Evolutionary conservation across 2,797 vertebrate species (phyloP), one percentile per base, ranked within the genome.

Genomic region (Garrulus glandarius): DNA sequence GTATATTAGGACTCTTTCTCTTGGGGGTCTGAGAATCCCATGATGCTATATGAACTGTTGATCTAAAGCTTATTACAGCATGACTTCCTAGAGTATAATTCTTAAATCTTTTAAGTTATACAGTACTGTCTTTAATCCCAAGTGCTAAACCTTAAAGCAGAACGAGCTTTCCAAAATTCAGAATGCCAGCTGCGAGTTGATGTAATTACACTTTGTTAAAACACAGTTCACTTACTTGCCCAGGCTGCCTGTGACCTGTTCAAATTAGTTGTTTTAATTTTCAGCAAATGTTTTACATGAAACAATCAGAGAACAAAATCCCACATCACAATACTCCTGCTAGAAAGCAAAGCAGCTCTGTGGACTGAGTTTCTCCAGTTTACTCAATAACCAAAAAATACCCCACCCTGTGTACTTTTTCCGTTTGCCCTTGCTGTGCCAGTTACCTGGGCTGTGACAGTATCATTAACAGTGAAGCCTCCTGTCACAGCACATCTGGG

Each of bases 61-160:
- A 96, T 96, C 96, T 96, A 97, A 98, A 97, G 96, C 97, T 95
- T 95, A 95, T 96, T 97, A 96, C 53, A 79, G 76, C 77, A 92
- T 59, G 77, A 95, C 96, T 97, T 96, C 96, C 96, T 96, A 93
- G 70, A 87, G 92, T 89, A 95, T 93, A 96, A 92, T 97, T 96
- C 96, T 96, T 97, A 98, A 96, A 97, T 97, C 97, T 97, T 97
- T 91, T 93, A 81, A 81, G 83, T 86, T 63, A 17, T 64, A 74
- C 63, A 32, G 84, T 79, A 55, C 84, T 95, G 90, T 96, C 97
- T 93, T 96, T 94, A 95, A 92, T 91, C 91, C 61, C 77, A 92
- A 90, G 84, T 5, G 18, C 68, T 91, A 97, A 95, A 96, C 83
- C 50, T 91, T 78, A 36, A 92, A 88, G 53, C 12, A 85, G 84